A percentile compares a stretch with the other conserved stretches of the same genome.
Conservation (phyloP, 2,797 vertebrate species). For the Ambastaia sidthimunki region DNA sequence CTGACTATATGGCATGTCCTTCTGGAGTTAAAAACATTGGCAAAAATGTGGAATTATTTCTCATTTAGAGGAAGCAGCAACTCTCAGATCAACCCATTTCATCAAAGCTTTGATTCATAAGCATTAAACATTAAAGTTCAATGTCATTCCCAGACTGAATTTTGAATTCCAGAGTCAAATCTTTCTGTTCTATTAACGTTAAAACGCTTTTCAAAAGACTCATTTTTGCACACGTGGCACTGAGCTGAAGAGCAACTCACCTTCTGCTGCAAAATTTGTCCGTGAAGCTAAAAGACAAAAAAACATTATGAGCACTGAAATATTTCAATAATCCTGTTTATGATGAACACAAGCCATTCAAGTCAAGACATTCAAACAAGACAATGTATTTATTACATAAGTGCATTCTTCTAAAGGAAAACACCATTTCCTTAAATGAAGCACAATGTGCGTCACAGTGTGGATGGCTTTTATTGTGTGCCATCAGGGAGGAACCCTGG, state of each 20-base stretch:
- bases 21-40: neutral
- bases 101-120: neutral
- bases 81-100: neutral
- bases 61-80: neutral
- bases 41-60: neutral
- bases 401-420: neutral
- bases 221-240: neutral
- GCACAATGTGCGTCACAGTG: neutral
- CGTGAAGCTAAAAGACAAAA: constrained; percentile 81
- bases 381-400: neutral
- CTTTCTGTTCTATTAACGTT: neutral
- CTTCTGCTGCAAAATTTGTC: constrained; percentile 85
- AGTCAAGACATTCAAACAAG: neutral
- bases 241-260: constrained; percentile 75
- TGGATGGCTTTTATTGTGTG: neutral
- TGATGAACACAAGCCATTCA: neutral
- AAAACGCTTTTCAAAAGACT: neutral
- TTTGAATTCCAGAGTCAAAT: neutral
- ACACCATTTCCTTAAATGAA: neutral
- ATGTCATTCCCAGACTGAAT: neutral
- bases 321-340: neutral
- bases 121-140: too few relatives aligned
- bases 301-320: neutral
- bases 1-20: neutral
- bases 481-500: neutral